phyloP scores from a whole-genome alignment of 1,140 invertebrate species.

The Liolophura sinensis region DNA sequence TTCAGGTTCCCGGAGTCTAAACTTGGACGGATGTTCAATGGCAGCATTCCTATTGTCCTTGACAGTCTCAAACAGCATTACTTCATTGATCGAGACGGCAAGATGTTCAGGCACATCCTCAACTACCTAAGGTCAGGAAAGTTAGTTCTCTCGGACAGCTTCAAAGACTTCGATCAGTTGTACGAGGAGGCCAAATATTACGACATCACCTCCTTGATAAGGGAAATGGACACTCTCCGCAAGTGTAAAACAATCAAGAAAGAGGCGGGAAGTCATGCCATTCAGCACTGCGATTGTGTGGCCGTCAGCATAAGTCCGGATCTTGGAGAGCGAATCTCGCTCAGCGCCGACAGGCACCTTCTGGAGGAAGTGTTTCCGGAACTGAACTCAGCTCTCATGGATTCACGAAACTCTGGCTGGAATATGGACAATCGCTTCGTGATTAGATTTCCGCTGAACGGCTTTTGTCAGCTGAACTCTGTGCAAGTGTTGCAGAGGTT shows the following conservation, averaged over 20 bases:
- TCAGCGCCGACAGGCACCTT: constrained; percentile 77
- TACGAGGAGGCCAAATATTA: constrained; percentile 91
- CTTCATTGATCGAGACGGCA: constrained; percentile 95
- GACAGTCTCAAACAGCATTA: constrained; percentile 97
- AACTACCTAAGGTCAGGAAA: constrained; percentile 93
- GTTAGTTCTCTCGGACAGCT: constrained; percentile 84
- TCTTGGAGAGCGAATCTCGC: constrained; percentile 82
- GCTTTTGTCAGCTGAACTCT: constrained; percentile 90
- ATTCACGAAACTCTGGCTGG: constrained; percentile 78
- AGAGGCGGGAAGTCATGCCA: constrained; percentile 10
- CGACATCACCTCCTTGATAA: constrained; percentile 72
- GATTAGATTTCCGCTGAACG: constrained; percentile 87
- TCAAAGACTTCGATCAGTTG: constrained; percentile 85
- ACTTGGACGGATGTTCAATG: constrained; percentile 92
- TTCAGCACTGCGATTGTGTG: constrained; percentile 69
- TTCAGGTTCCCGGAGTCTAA: constrained; percentile 88
- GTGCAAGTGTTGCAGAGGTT: constrained; percentile 86
- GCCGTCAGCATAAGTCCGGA: constrained; percentile 87
- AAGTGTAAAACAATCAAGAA: constrained; percentile 67
- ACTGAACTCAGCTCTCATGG: constrained; percentile 81
- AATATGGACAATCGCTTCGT: constrained; percentile 84
- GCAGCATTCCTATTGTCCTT: constrained; percentile 93
- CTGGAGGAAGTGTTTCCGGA: constrained; percentile 86
- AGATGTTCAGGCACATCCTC: constrained; percentile 93
- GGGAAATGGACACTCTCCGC: constrained; percentile 73